Conservation (phyloP, 2,797 vertebrate genomes). For the Bothrops alternatus region DNA sequence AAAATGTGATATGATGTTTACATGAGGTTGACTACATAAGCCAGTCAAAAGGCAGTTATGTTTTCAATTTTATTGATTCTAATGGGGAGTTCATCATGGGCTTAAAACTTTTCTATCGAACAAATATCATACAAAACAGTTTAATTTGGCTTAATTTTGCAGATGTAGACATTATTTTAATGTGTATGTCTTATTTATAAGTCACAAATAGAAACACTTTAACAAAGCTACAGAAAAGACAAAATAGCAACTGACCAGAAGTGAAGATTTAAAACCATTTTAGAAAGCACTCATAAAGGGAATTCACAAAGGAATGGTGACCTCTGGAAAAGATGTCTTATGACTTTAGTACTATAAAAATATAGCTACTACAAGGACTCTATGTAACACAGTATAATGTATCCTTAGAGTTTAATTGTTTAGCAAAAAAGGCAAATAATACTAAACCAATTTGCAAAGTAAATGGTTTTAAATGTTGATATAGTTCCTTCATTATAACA, state of each 20-base stretch:
- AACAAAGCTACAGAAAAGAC: neutral
- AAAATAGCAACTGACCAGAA: neutral
- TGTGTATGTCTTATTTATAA: neutral
- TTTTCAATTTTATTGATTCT: neutral
- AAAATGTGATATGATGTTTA: neutral
- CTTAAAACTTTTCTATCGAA: neutral
- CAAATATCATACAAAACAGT: neutral
- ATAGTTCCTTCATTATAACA: neutral
- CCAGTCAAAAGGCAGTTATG: neutral
- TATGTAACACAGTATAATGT: neutral
- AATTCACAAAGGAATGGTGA: neutral
- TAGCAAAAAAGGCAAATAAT: constrained; percentile 9
- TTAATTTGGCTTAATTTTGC: neutral
- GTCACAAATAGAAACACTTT: neutral
- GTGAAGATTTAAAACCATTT: constrained; percentile 3
- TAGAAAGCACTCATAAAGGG: constrained; percentile 5
- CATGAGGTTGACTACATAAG: neutral
- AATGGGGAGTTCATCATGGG: neutral
- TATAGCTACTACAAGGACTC: neutral
- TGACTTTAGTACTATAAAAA: constrained; percentile 2
- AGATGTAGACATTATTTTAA: neutral
- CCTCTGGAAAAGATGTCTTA: constrained; percentile 6
- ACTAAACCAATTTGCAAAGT: neutral
- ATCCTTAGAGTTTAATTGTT: constrained; percentile 3
- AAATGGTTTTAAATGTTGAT: neutral